These are phyloP conservation scores for Myiagra hebetior DNA, from an alignment of 2,113 vertebrate species.

Conservation along the genomic window DNA sequence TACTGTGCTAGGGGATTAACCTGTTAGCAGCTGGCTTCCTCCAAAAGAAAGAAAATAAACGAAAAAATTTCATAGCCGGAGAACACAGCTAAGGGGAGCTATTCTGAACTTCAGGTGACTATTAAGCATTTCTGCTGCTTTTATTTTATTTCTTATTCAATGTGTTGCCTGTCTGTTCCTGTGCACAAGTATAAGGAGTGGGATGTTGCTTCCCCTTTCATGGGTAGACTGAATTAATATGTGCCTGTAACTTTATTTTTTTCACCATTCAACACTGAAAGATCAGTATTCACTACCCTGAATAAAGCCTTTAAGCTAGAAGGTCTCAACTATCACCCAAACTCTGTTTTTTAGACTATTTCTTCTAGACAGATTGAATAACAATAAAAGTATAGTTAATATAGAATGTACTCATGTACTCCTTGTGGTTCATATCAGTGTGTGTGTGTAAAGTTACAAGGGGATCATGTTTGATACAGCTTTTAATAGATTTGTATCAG, in stretches of 20 bases:
- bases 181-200: neutral
- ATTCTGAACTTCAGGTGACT: neutral
- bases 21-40: neutral
- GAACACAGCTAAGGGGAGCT: neutral
- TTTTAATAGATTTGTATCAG: neutral
- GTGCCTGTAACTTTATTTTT: neutral
- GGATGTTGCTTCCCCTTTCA: neutral
- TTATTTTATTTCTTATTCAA: neutral
- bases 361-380: neutral
- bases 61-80: fast-evolving
- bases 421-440: neutral
- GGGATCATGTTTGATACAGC: neutral
- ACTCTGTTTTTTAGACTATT: neutral
- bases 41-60: neutral
- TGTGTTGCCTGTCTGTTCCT: neutral
- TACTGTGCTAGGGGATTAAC: neutral
- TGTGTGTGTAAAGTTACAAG: neutral
- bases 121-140: neutral
- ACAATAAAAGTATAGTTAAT: neutral
- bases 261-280: neutral
- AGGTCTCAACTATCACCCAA: neutral
- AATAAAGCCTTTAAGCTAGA: neutral
- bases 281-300: neutral
- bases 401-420: neutral
- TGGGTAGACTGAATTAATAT: neutral